These are phyloP conservation scores for Hycleus cichorii DNA, from an alignment of 1,140 invertebrate species.

Conservation along the genomic window DNA sequence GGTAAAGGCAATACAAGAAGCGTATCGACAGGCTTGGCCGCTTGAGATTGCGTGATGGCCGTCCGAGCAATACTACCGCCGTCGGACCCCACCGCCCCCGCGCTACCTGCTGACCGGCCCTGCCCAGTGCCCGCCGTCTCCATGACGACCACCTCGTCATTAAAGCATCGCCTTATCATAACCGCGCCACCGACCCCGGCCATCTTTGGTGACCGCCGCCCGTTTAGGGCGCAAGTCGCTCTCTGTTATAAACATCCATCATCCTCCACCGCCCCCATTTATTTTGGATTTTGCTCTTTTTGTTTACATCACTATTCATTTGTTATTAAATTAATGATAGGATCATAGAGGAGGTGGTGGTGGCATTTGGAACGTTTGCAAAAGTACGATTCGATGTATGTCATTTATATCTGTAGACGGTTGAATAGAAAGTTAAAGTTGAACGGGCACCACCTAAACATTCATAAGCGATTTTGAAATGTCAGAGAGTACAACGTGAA, in stretches of 20 bases:
- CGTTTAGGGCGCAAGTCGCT: slow-evolving; percentile 10
- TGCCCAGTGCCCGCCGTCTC: slow-evolving; percentile 41
- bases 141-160: slow-evolving; percentile 45
- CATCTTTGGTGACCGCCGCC: slow-evolving; percentile 43
- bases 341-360: not conserved
- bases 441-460: slow-evolving; percentile 27
- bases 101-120: slow-evolving; percentile 40
- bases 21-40: slow-evolving; percentile 25
- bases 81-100: slow-evolving; percentile 26
- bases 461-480: slow-evolving; percentile 35
- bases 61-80: slow-evolving; percentile 23
- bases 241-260: slow-evolving; percentile 6
- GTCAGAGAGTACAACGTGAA: slow-evolving; percentile 29
- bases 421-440: slow-evolving; percentile 25
- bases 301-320: no score
- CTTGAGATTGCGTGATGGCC: slow-evolving; percentile 43
- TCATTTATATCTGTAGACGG: slow-evolving; percentile 35
- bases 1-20: slow-evolving; percentile 8
- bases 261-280: slow-evolving; percentile 23
- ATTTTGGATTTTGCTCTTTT: slow-evolving; percentile 2
- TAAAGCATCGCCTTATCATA: slow-evolving; percentile 48
- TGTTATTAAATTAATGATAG: no score
- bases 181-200: slow-evolving; percentile 41
- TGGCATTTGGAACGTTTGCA: not conserved
- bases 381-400: slow-evolving; percentile 39